Evolutionary conservation across 1,140 invertebrate genomes (phyloP), one percentile per base, ranked within the genome.

Genomic region (Tenebrio molitor): DNA sequence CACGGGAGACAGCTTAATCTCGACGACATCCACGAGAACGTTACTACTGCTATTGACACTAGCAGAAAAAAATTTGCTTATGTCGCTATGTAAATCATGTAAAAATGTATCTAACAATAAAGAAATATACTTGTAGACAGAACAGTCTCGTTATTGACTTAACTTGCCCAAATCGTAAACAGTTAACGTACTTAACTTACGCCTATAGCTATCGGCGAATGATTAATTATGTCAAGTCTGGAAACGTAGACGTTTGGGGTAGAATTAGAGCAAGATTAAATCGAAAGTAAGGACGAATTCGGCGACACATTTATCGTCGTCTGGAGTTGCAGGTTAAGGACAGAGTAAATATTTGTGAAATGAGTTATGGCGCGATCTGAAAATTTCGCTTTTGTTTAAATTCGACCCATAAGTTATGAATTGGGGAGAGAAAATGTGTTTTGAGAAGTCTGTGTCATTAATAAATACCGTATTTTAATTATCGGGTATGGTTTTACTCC

Each of bases 21-120:
- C 29, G 69, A 81, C 50, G 67, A 77, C 39, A 6, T 81, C 15
- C 75, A 77, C 41, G 53, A 69, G 23, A 79, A 79, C 69, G 77
- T 82, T 7, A 72, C 73, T 6, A 34, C n/a, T 16, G 76, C 72
- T 44, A 76, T 83, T 39, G 72, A 77, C 34, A 71, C 74, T n/a
- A 69, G 74, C 7, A 71, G 69, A 29, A 62, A 74, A 62, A 79
- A 77, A 74, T 81, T 76, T 63, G 34, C 19, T 50, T 58, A 77
- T 77, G 66, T 77, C 65, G 73, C 71, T 72, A 79, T 79, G 79
- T 77, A 77, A 50, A 74, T 42, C 34, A 70, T 41, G 8, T 69
- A 58, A 25, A 39, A 44, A 25, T 19, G 16, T 29, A 53, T 12
- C 14, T 58, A 14, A 44, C 36, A 73, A 69, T 62, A 73, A 41